A percentile compares a stretch with the other conserved stretches of the same genome.
phyloP scores from a whole-genome alignment of 2,113 vertebrate genomes.

The Odocoileus hemionus region DNA sequence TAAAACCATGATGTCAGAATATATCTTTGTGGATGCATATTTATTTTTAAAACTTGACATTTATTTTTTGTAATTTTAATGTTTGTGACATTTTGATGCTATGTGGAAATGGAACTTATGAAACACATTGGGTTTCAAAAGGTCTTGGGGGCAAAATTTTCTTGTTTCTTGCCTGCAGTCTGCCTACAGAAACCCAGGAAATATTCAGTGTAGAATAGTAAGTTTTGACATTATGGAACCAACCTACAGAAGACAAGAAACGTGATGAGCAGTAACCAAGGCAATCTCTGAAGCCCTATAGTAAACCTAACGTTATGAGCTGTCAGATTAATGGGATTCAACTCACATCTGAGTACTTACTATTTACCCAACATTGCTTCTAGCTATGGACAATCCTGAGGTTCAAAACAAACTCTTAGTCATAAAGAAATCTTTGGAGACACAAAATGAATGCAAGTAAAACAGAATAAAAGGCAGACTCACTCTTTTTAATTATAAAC shows the following conservation, averaged over 20 bases:
- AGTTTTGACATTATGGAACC: background rate
- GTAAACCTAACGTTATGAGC: background rate
- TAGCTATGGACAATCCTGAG: background rate
- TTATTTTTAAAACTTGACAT: background rate
- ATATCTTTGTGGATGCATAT: background rate
- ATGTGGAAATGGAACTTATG: background rate
- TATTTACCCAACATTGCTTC: background rate
- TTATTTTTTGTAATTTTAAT: background rate
- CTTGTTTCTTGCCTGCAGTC: background rate
- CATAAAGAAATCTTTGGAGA: background rate
- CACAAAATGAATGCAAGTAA: background rate
- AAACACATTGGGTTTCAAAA: background rate
- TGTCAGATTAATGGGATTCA: background rate
- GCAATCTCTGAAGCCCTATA: too few relatives aligned
- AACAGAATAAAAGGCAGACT: background rate
- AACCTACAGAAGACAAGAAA: background rate
- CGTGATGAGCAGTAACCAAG: background rate
- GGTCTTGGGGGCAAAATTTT: background rate
- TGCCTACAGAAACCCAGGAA: background rate
- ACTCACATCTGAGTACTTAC: background rate
- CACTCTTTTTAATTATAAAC: background rate
- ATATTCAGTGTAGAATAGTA: background rate
- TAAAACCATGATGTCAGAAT: background rate
- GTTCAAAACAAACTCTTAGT: background rate
- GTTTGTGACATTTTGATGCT: background rate